Evolutionary conservation across 2,113 vertebrate genomes (phyloP).

Genomic region (Cranoglanis bouderius): DNA sequence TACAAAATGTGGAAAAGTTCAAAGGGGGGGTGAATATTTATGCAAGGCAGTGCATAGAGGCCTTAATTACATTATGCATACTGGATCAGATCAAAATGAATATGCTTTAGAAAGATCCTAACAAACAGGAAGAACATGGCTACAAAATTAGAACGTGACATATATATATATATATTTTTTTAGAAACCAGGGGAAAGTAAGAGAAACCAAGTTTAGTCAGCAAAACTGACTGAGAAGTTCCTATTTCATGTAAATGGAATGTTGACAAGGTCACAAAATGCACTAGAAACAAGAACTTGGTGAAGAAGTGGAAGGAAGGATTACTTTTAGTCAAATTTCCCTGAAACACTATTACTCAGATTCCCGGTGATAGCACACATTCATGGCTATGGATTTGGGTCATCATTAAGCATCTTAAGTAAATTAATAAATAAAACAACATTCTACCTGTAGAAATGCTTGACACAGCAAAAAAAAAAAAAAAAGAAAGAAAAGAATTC

Average conservation of each 20-base stretch:
- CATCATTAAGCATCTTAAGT: background rate
- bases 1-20: background rate
- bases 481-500: background rate
- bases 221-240: background rate
- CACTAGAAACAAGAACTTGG: constrained; percentile 14
- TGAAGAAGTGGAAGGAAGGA: background rate
- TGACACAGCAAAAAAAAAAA: background rate
- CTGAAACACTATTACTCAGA: no score
- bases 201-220: background rate
- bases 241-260: background rate
- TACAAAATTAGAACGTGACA: background rate
- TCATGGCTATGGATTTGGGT: background rate
- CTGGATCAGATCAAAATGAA: background rate
- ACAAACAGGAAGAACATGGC: background rate
- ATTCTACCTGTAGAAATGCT: background rate
- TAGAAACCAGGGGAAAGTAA: background rate
- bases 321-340: background rate
- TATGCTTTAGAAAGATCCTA: background rate
- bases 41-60: background rate
- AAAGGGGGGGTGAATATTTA: background rate
- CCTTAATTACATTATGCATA: background rate
- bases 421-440: no score
- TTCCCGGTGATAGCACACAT: background rate
- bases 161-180: no score
- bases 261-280: background rate